A percentile compares a stretch with the other conserved stretches of the same genome.
Evolutionary conservation across 2,113 vertebrate genomes (phyloP).

Genomic region (Manacus vitellinus): DNA sequence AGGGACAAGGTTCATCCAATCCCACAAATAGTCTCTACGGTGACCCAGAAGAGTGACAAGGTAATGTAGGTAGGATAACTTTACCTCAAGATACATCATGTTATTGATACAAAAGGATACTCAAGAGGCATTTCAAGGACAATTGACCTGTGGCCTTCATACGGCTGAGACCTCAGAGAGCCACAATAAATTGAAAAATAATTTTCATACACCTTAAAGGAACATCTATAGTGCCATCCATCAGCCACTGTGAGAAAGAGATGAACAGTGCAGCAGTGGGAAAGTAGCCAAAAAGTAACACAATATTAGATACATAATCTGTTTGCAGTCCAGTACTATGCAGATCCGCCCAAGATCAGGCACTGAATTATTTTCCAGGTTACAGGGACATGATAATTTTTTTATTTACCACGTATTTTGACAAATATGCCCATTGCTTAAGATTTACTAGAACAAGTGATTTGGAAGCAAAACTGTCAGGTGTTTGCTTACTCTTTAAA

Average conservation of each 20-base stretch:
- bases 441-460: slow-evolving; percentile 18
- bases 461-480: slow-evolving; percentile 48
- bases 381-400: not conserved
- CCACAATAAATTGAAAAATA: not conserved
- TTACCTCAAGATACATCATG: not conserved
- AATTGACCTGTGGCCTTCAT: not conserved
- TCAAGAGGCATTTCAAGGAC: not conserved
- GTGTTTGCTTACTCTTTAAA: slow-evolving; percentile 62
- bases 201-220: not conserved
- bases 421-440: not conserved
- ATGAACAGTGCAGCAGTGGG: not conserved
- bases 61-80: not conserved
- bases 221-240: not conserved
- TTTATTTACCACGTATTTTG: not conserved
- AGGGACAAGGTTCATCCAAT: not conserved
- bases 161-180: not conserved
- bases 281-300: not conserved
- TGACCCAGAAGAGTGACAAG: not conserved
- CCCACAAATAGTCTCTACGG: not conserved
- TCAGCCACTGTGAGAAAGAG: not conserved
- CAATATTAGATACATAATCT: not conserved
- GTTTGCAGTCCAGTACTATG: not conserved
- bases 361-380: not conserved
- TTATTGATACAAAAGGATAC: not conserved
- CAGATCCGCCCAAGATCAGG: not conserved